Conservation (phyloP, 92 coral and sea anemone species). For the Epizoanthus stellaris region DNA sequence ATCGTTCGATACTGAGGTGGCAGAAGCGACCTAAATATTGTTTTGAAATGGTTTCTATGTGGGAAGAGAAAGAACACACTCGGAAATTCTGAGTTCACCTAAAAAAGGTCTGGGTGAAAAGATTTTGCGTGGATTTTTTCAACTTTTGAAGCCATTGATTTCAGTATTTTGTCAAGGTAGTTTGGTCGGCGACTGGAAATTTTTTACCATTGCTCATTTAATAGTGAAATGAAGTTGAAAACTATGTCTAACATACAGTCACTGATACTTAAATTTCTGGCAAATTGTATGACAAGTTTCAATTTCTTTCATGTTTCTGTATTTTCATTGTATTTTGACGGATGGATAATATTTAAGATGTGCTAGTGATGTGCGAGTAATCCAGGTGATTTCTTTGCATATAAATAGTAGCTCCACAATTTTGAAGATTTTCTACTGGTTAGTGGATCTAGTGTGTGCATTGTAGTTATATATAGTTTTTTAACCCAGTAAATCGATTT, state of each 20-base stretch:
- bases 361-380: not conserved
- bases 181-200: not conserved
- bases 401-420: not conserved
- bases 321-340: slow-evolving; percentile 30
- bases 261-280: slow-evolving; percentile 15
- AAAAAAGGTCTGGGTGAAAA: slow-evolving; percentile 5
- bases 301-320: slow-evolving; percentile 7
- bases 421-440: not conserved
- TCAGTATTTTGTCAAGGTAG: slow-evolving; percentile 9
- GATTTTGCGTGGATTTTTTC: slow-evolving; percentile 12
- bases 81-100: slow-evolving; percentile 29
- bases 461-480: not conserved
- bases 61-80: not conserved
- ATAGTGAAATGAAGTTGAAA: slow-evolving; percentile 4
- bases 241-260: not conserved
- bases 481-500: not conserved
- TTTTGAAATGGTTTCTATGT: slow-evolving; percentile 42
- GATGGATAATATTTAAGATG: slow-evolving; percentile 15
- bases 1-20: slow-evolving; percentile 20
- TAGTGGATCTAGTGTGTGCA: not conserved
- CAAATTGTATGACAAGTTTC: slow-evolving; percentile 17
- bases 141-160: not conserved
- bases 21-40: slow-evolving; percentile 32
- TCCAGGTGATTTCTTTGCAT: slow-evolving; percentile 1
- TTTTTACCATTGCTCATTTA: slow-evolving; percentile 38